A percentile compares a stretch with the other conserved stretches of the same genome.
These are phyloP conservation scores for Lipotes vexillifer DNA, from an alignment of 2,113 vertebrate genomes.

Conservation along the genomic window DNA sequence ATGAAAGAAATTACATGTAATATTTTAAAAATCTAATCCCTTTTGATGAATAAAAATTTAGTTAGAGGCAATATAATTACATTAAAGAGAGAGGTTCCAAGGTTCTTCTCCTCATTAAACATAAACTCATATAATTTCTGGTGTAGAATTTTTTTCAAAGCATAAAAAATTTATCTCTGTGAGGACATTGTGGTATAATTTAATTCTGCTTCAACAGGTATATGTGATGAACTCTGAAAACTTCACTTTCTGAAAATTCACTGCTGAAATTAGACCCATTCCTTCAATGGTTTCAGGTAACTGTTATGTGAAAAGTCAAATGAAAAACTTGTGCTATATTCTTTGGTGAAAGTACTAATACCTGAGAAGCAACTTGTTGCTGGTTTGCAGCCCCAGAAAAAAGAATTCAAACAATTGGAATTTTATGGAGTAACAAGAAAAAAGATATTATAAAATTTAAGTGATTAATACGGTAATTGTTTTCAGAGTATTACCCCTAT, in stretches of 20 bases:
- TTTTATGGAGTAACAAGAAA: background rate
- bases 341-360: background rate
- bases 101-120: background rate
- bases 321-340: background rate
- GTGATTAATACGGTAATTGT: background rate
- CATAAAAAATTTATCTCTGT: background rate
- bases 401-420: background rate
- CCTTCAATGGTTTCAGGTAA: background rate
- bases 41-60: background rate
- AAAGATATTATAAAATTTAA: slow-evolving; percentile 8
- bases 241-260: background rate
- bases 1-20: background rate
- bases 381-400: background rate
- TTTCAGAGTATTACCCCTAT: background rate
- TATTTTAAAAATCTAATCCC: background rate
- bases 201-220: background rate
- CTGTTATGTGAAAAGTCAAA: background rate
- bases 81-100: background rate
- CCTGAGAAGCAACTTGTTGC: background rate
- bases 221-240: background rate
- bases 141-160: background rate
- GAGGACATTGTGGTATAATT: background rate
- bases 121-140: background rate
- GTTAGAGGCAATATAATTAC: background rate
- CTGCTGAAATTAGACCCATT: background rate